Base-by-base conservation (phyloP, 30 jellyfish, hydroid and myxozoan genomes). In the Aurelia sp. region DNA sequence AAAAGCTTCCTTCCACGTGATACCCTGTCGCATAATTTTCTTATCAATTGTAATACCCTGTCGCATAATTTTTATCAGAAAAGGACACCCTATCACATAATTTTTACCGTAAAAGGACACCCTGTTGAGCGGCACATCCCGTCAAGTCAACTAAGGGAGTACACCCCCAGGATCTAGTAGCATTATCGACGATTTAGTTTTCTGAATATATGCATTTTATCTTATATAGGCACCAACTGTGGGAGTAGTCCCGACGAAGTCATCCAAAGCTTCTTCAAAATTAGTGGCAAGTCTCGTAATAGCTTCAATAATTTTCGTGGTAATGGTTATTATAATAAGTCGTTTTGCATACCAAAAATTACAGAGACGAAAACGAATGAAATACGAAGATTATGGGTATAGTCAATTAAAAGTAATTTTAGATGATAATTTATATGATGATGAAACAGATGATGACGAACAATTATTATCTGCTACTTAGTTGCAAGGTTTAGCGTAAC, bases 361-460 rank as follows among this genome's bases (percentile, higher is more conserved):
- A 50, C 86, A 68, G 30, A 52, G 96, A 59, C 67, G 53, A 40
- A 87, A 59, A 48, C 68, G 85, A 22, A 80, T 85, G 22, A 67
- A 68, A 69, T 87, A 87, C 74, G 96, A 87, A 41, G 96, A 87
- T 66, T 87, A 87, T 60, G 96, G 96, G n/a, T 87, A 87, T 51
- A 87, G 90, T 63, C 96, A 87, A 48, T 78, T 87, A 58, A 76
- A 74, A 59, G 73, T 77, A 7, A 87, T 87, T 3, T 69, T 69
- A 68, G 96, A 76, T 18, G 86, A 74, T 58, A 27, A 61, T 76
- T 72, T 75, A 35, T 67, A 84, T 63, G 90, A 87, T 35, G 96
- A 82, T 35, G 85, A 65, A 7, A 90, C 77, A 19, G 96, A 87
- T 33, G 96, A 86, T 63, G 93, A 85, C 52, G 96, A 87, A 17